A percentile compares a stretch with the other conserved stretches of the same genome.
phyloP scores from a whole-genome alignment of 2,113 vertebrate genomes.

The Heteronetta atricapilla region DNA sequence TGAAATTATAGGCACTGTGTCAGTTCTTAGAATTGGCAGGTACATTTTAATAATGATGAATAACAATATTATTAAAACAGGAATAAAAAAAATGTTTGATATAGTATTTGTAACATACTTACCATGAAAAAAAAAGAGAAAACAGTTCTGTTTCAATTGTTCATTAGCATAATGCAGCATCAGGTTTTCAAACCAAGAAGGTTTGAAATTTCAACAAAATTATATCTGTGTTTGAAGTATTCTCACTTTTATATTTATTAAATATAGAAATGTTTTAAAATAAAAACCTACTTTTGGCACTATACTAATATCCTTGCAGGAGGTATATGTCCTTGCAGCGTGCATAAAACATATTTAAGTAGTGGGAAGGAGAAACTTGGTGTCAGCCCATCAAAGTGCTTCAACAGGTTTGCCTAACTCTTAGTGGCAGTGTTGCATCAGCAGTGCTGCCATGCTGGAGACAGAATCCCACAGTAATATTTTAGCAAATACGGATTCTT shows the following conservation, averaged over 20 bases:
- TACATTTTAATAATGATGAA: not conserved
- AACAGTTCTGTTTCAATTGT: not conserved
- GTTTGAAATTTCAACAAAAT: not conserved
- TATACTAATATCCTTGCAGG: not conserved
- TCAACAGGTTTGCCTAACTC: not conserved
- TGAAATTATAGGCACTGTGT: no score
- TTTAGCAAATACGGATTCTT: no score
- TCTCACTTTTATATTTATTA: not conserved
- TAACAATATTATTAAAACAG: not conserved
- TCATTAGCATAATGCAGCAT: not conserved
- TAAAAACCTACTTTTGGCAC: not conserved
- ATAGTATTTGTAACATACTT: not conserved
- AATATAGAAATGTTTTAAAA: not conserved
- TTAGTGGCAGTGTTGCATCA: not conserved
- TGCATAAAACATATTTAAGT: not conserved
- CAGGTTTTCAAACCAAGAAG: not conserved
- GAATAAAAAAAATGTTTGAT: not conserved
- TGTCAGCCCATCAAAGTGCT: not conserved
- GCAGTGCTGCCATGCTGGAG: not conserved
- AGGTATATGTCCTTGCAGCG: no score
- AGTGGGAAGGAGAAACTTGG: not conserved
- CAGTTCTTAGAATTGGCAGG: not conserved
- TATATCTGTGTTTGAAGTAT: not conserved
- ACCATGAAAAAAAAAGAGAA: not conserved
- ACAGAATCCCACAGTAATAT: no score